Base-by-base conservation (phyloP, 2,888 invertebrate genomes). In the Nephrocerus scutellatus region DNA sequence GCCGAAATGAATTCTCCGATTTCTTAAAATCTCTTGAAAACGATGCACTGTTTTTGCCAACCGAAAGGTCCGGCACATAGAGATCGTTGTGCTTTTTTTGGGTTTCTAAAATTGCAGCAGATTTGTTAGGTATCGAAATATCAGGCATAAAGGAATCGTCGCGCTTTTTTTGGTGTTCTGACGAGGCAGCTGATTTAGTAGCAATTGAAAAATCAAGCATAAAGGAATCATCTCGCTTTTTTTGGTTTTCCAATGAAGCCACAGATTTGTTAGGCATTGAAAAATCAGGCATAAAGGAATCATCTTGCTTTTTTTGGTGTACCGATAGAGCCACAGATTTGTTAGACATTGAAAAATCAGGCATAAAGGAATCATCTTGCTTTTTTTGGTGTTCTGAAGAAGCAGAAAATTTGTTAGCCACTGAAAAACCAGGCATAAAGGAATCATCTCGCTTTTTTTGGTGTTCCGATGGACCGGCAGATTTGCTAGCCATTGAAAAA, bases 121-220 rank as follows among this genome's bases (percentile, higher is more conserved):
- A 51, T 4, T 59, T 56, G 10, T 51, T 46, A 19, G 54, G 49
- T 48, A 54, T 52, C 2, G 60, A 59, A 2, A 56, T 34, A 15
- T 59, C 52, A 3, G 47, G 32, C 51, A 55, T 51, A 31, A 58
- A 51, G 1, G 56, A 56, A 3, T 56, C 50, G 1, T 44, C 34
- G 7, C 45, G 21, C 18, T 50, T 36, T 14, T 41, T 34, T n/a
- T n/a, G n/a, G n/a, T n/a, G n/a, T n/a, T n/a, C n/a, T n/a, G n/a
- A n/a, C n/a, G n/a, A 29, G 15, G 37, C 18, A 5, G 23, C 20
- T 4, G 39, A 39, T 31, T 42, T 29, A 1, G 36, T 34, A 7
- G 37, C 37, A 35, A 36, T 46, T 7, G 43, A 43, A 23, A 46
- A 46, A 2, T 37, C 46, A 2, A 40, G 26, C 10, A 46, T 7